Base-by-base conservation (phyloP, 2,888 invertebrate genomes). In the Melipona beecheii region DNA sequence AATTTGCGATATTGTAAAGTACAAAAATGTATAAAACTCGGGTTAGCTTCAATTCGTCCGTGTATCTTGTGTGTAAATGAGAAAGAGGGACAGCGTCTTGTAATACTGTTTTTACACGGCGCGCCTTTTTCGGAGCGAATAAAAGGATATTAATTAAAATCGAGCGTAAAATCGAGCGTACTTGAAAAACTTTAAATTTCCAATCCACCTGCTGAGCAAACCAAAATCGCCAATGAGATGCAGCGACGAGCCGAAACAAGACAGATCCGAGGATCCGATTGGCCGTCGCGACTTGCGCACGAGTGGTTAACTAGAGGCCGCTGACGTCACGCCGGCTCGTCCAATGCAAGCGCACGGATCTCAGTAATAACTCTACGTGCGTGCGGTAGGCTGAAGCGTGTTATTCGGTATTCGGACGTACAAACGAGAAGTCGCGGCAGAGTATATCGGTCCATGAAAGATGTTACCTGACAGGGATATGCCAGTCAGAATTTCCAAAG, bases 131-230 rank as follows among this genome's bases (percentile, higher is more conserved):
- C 6, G 4, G 21, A 60, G 31, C 1, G 15, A 70, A 76, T 77
- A 76, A 81, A 74, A 24, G 3, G 64, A 70, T 69, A 27, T 21
- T 65, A 77, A 80, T 71, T 60, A 52, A 43, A n/a, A 52, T 31
- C 0, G n/a, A 60, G 11, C 9, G 6, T 27, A 56, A 13, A 31
- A 31, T 56, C 2, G n/a, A 43, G 56, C 24, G 24, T 43, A 11
- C 17, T 71, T 19, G 58, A 54, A 60, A 73, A 24, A 24, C 60
- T 85, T 75, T 15, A 80, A 85, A 69, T 78, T 81, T 80, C 58
- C 73, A 76, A 85, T 83, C 85, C 88, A 88, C 89, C 88, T 85
- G 85, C 83, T 86, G 72, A 81, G 78, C 56, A 36, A 65, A 19
- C n/a, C 58, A 36, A 68, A 66, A 36, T 54, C 68, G 31, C 88